A percentile compares a stretch with the other conserved stretches of the same genome.
These are phyloP conservation scores for Globia sparganii DNA, from an alignment of 2,888 invertebrate genomes.

Conservation along the genomic window DNA sequence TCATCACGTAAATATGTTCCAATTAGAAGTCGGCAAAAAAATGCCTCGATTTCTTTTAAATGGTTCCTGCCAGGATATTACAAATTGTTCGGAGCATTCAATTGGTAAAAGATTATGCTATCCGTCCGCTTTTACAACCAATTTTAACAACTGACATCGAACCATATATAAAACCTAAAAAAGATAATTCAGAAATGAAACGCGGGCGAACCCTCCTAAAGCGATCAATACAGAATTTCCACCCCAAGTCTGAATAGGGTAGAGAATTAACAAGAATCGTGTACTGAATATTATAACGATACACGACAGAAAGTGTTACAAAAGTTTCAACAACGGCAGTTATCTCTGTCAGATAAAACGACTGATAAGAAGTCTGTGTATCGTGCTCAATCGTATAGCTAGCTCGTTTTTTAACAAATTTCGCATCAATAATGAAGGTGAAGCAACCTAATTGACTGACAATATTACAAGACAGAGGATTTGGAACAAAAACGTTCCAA, in stretches of 20 bases:
- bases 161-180: background rate
- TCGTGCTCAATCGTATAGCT: conserved; percentile 79
- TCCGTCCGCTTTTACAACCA: conserved; percentile 26
- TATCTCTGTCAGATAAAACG: conserved; percentile 76
- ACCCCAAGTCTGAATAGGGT: conserved; percentile 22
- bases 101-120: conserved; percentile 13
- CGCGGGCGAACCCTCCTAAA: background rate
- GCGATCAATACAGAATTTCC: conserved; percentile 40
- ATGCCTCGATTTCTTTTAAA: conserved; percentile 67
- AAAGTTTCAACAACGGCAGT: conserved; percentile 69
- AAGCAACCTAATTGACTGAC: conserved; percentile 50
- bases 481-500: conserved; percentile 28
- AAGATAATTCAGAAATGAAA: conserved; percentile 5
- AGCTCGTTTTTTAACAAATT: conserved; percentile 66
- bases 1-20: conserved; percentile 62
- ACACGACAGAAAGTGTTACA: conserved; percentile 53
- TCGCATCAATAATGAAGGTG: conserved; percentile 66
- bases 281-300: conserved; percentile 35
- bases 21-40: conserved; percentile 53
- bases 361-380: conserved; percentile 68
- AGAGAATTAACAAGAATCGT: conserved; percentile 38
- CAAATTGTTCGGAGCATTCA: conserved; percentile 30
- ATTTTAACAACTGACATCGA: background rate
- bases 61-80: conserved; percentile 58
- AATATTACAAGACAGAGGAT: conserved; percentile 16